phyloP scores from a whole-genome alignment of 30 jellyfish, hydroid and myxozoan species.

The Aurelia aurita complex sp. Pacific region DNA sequence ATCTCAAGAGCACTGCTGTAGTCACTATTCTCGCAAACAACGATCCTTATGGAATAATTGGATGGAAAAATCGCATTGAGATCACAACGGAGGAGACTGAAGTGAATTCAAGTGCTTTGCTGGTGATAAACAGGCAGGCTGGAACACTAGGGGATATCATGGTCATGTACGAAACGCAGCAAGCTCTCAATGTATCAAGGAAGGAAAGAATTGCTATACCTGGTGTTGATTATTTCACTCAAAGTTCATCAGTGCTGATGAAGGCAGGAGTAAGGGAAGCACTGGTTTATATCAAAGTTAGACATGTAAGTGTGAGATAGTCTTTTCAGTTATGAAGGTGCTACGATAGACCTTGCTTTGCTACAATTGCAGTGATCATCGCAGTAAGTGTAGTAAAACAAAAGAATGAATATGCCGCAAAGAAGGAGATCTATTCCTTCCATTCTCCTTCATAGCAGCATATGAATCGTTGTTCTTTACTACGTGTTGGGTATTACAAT shows the following conservation, averaged over 20 bases:
- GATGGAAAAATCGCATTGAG: slow-evolving; percentile 77
- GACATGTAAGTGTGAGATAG: slow-evolving; percentile 72
- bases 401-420: too few species aligned
- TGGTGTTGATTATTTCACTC: slow-evolving; percentile 73
- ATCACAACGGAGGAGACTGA: slow-evolving; percentile 76
- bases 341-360: too few species aligned
- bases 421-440: too few species aligned
- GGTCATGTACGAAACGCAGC: slow-evolving; percentile 75
- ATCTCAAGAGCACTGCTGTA: slow-evolving; percentile 47
- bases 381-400: too few species aligned
- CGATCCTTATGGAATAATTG: slow-evolving; percentile 80
- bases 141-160: slow-evolving; percentile 80
- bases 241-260: slow-evolving; percentile 59
- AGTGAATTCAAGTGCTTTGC: slow-evolving; percentile 79
- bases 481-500: too few species aligned
- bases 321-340: too few species aligned
- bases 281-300: slow-evolving; percentile 67
- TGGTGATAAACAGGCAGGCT: slow-evolving; percentile 61
- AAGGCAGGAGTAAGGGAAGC: slow-evolving; percentile 65
- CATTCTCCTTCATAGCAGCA: too few species aligned
- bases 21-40: slow-evolving; percentile 81
- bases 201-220: slow-evolving; percentile 84
- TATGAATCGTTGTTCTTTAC: too few species aligned
- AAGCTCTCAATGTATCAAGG: slow-evolving; percentile 49
- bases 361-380: too few species aligned